Evolutionary conservation across 2,113 vertebrate genomes (phyloP), one percentile per base, ranked within the genome.

Genomic region (Antechinus stuartii): DNA sequence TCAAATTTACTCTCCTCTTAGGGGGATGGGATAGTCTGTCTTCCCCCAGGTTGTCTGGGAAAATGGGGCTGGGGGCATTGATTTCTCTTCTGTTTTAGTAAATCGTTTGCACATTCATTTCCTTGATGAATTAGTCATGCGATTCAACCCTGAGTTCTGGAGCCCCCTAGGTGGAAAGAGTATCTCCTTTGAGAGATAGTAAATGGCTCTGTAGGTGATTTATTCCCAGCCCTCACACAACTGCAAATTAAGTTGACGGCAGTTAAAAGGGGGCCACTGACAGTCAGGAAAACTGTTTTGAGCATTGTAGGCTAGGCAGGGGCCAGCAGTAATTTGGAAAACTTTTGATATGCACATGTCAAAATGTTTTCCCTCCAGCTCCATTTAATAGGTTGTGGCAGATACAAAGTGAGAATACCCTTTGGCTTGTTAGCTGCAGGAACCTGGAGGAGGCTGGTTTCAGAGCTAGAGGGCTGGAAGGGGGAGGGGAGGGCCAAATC

Each of bases 291-390:
- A 84, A 42, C 42, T 23, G n/a, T 42, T 84, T 84, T 84, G 68
- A 42, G n/a, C 68, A 8, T 23, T 42, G 19, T 42, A 42, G 68
- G 68, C 11, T n/a, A 42, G 68, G 68, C 68, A 42, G 68, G 19
- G 68, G n/a, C 35, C 68, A 84, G 35, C 68, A 23, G n/a, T n/a
- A 22, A 84, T 84, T 84, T 84, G 68, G n/a, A 42, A 84, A n/a
- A 84, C 68, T 84, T 84, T 84, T 84, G 68, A 84, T 84, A 84
- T 84, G n/a, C 68, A 84, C 68, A 84, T 42, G 68, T 84, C 68
- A 42, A 84, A 42, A 84, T 42, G 68, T n/a, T 84, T 42, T 84
- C 22, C 6, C 68, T 8, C n/a, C 68, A 42, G 68, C n/a, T 35
- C 68, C 42, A 19, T 42, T 68, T 68, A 30, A 35, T 35, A 35